Percentiles rank a stretch among this genome's conserved stretches.
Evolutionary conservation across 2,113 vertebrate genomes (phyloP).

Genomic region (Marcusenius ussheri): DNA sequence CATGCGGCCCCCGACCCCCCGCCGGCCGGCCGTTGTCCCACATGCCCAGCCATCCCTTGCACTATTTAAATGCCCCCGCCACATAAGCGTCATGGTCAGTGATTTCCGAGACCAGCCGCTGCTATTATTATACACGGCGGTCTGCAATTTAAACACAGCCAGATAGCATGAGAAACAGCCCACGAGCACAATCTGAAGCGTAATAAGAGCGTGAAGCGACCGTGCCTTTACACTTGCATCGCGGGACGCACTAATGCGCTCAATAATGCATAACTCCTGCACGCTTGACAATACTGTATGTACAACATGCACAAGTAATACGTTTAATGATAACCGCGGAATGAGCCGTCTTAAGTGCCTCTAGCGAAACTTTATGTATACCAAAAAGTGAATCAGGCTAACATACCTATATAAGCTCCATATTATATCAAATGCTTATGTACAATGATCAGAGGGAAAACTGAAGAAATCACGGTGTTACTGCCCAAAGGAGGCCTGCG

Average conservation of each 20-base stretch:
- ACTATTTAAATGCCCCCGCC: background rate
- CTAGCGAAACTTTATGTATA: background rate
- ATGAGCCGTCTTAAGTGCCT: background rate
- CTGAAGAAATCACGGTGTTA: background rate
- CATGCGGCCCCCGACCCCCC: background rate
- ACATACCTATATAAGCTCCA: background rate
- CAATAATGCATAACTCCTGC: background rate
- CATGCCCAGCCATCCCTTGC: background rate
- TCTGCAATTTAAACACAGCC: background rate
- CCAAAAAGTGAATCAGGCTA: background rate
- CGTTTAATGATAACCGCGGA: background rate
- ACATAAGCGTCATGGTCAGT: background rate
- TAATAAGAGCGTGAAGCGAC: background rate
- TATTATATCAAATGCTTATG: background rate
- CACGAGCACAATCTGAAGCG: background rate
- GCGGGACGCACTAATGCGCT: background rate
- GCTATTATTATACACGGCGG: background rate
- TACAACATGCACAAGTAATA: background rate
- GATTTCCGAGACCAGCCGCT: background rate
- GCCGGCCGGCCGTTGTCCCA: background rate
- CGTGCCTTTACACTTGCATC: background rate
- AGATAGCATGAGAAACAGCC: background rate
- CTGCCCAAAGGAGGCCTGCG: background rate
- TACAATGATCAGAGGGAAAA: background rate
- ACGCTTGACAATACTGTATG: background rate